Base-by-base conservation (phyloP, 2,888 invertebrate species). In the Brachynemurus nebulosus region DNA sequence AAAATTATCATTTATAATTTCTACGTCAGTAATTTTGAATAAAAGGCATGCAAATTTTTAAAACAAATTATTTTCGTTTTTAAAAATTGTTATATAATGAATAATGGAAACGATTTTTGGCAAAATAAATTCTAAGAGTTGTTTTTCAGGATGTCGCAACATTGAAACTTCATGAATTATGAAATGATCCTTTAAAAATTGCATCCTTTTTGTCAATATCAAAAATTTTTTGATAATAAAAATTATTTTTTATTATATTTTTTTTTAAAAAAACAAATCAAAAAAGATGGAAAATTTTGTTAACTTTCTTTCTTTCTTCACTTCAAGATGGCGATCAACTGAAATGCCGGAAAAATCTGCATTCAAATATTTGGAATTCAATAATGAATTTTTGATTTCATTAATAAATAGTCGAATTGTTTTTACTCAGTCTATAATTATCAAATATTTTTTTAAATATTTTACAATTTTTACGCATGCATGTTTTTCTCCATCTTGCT, bases 261-360 rank as follows among this genome's bases (percentile, higher is more conserved):
- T 20, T 37, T 30, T 30, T 30, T 30, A 8, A 30, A 30, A 9
- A 12, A 12, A 12, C 3, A 30, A 12, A 30, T 30, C 14, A 12
- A 12, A n/a, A 30, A n/a, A 27, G 3, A 30, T 12, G 30, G 30
- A 30, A 30, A 30, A 30, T 30, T 30, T 30, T 30, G 30, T 30
- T 30, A 30, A 30, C 30, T 30, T 12, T 30, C 30, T 30, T n/a
- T 30, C 14, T 27, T 30, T 37, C 36, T 36, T 37, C 20, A 37
- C 18, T 37, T 37, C 37, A 37, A 37, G 37, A 37, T 37, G 37
- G 37, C 37, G 37, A 37, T 37, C 37, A 37, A 37, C 37, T 37
- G 37, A 37, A 37, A 37, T 37, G 37, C 37, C 37, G 37, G 37
- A 37, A 17, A 19, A 12, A 12, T 37, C 37, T 37, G 12, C 37